Evolutionary conservation across 2,113 vertebrate genomes (phyloP), one percentile per base, ranked within the genome.

Genomic region (Bos javanicus): DNA sequence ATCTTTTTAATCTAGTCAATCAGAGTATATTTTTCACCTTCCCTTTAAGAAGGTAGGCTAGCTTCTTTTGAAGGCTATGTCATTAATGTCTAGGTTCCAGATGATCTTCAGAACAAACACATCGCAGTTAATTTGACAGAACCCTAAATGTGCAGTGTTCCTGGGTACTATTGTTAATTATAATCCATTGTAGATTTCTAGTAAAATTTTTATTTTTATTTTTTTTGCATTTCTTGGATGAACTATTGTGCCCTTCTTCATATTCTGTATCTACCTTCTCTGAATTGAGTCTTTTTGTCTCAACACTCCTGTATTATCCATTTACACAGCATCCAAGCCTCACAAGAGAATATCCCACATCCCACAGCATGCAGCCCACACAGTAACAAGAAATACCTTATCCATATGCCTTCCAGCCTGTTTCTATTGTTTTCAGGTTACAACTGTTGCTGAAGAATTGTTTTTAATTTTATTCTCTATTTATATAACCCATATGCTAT

Each of bases 371-470:
- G 39, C 59, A 67, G 33, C 71, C 84, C 76, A 97, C 87, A 92
- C 33, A 80, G 30, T 90, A 19, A 96, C 90, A 94, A 96, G 81
- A 96, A 94, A 92, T 92, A 67, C 94, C 92, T 97, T 88, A 52
- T 71, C 93, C 95, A 95, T 97, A 92, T 85, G 90, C 76, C 50
- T 92, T 94, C 30, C 62, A 82, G 52, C n/a, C 78, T 98, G 71
- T 96, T 95, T 36, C 67, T 85, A 95, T 91, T 93, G 95, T 94
- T 97, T 76, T 87, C 46, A 19, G 74, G 67, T 57, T 92, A 85
- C 26, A 46, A 23, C 62, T 96, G 13, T 74, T 94, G 59, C 52
- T 81, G 11, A 93, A 92, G 80, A 85, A 59, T 36, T 52, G 13
- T 33, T 90, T 88, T 88, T 71, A 94, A 96, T 74, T 83, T 90